Evolutionary conservation across 2,113 vertebrate species (phyloP).

Genomic region (Alces alces): DNA sequence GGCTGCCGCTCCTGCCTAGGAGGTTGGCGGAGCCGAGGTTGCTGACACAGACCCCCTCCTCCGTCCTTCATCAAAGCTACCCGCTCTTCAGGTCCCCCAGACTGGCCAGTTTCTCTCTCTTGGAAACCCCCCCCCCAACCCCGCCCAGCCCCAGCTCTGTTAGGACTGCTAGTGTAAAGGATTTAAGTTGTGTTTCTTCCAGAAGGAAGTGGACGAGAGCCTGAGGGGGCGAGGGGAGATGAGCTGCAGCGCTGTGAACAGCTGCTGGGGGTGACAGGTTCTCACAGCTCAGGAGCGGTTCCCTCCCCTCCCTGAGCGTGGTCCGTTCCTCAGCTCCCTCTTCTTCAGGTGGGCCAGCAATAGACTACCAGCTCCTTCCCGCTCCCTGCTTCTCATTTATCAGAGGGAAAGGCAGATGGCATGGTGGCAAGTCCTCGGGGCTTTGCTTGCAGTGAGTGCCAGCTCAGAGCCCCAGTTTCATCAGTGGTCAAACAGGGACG

Average conservation of each 20-base stretch:
- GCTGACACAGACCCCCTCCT: neutral
- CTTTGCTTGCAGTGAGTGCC: neutral
- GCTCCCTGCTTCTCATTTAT: neutral
- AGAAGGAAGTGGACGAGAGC: neutral
- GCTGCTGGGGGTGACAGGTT: slow-evolving; percentile 18
- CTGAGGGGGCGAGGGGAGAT: neutral
- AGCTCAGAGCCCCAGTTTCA: neutral
- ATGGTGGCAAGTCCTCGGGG: neutral
- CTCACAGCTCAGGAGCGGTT: neutral
- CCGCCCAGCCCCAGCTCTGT: neutral
- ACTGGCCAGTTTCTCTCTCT: neutral
- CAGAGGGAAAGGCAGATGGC: neutral
- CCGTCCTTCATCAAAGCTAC: neutral
- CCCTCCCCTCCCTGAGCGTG: no score
- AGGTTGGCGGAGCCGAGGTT: neutral
- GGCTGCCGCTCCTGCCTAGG: neutral
- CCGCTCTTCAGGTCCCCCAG: neutral
- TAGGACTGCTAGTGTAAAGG: neutral
- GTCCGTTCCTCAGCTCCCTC: neutral
- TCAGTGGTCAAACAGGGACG: neutral
- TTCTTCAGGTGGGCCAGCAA: neutral
- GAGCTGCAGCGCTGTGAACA: neutral
- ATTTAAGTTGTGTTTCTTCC: neutral
- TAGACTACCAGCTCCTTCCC: neutral
- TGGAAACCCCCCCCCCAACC: neutral